phyloP scores from a whole-genome alignment of 2,888 invertebrate species.

The Dione juno region DNA sequence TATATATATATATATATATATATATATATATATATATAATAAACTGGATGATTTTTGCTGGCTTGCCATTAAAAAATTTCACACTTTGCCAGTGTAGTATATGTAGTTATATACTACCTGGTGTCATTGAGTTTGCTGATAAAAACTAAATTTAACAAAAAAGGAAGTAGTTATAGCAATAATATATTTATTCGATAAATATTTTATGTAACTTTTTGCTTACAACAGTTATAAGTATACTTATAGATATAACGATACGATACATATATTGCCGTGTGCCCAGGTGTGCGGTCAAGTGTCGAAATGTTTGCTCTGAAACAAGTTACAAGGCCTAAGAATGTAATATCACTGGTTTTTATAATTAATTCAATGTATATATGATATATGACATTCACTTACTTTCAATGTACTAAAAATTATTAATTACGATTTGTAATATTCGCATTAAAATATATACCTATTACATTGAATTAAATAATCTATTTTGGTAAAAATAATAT shows the following conservation, averaged over 20 bases:
- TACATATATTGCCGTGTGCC: conserved; percentile 32
- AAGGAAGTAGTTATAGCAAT: not conserved
- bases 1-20: too few relatives aligned
- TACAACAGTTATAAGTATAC: conserved; percentile 4
- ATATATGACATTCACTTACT: conserved; percentile 32
- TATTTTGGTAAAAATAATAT: not conserved
- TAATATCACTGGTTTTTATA: conserved; percentile 44
- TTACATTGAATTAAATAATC: not conserved
- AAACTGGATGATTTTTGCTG: too few relatives aligned
- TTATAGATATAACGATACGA: not conserved
- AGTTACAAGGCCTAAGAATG: conserved; percentile 45
- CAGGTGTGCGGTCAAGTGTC: conserved; percentile 52
- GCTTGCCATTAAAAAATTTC: too few relatives aligned
- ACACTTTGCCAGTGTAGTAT: too few relatives aligned
- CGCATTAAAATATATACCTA: not conserved
- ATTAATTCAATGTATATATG: conserved; percentile 39
- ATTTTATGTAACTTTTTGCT: conserved; percentile 17
- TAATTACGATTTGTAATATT: not conserved
- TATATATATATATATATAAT: too few relatives aligned
- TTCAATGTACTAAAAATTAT: conserved; percentile 21
- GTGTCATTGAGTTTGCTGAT: not conserved
- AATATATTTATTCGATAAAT: conserved; percentile 2
- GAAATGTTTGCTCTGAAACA: conserved; percentile 50
- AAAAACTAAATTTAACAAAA: not conserved
- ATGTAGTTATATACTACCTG: too few relatives aligned